Percentiles rank a stretch among this genome's conserved stretches.
Evolutionary conservation across 2,113 vertebrate genomes (phyloP).

Genomic region (Amblyornis subalaris): DNA sequence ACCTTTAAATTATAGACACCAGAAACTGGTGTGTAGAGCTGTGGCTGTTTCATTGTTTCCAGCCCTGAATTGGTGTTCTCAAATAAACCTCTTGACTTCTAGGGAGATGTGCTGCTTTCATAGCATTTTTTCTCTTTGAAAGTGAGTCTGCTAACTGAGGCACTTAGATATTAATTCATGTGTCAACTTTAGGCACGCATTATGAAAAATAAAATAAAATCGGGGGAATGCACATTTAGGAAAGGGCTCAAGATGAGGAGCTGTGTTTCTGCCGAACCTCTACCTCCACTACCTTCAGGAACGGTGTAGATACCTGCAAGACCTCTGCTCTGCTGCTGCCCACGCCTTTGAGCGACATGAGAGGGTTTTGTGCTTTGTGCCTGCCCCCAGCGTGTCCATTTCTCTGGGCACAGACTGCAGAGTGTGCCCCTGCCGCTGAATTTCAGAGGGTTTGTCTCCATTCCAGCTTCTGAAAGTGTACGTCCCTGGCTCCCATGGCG

Average conservation of each 20-base stretch:
- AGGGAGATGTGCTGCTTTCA: neutral
- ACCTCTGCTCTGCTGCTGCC: neutral
- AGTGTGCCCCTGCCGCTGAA: neutral
- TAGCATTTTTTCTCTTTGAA: neutral
- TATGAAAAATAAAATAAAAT: neutral
- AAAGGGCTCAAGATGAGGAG: neutral
- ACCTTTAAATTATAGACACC: constrained; percentile 29
- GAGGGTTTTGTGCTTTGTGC: neutral
- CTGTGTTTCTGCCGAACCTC: neutral
- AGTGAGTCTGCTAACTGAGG: neutral
- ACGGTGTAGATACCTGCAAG: accelerated
- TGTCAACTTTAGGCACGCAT: neutral
- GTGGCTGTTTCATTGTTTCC: neutral
- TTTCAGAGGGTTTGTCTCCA: neutral
- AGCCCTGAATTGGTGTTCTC: neutral
- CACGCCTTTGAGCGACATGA: neutral
- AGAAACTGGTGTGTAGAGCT: neutral
- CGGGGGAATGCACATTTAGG: neutral
- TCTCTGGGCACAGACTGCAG: neutral
- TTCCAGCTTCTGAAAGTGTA: neutral
- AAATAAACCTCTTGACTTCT: neutral
- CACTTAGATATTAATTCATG: neutral
- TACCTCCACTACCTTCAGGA: neutral
- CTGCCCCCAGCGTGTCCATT: neutral
- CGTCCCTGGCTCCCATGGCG: neutral